A percentile compares a stretch with the other conserved stretches of the same genome.
phyloP scores from a whole-genome alignment of 2,888 invertebrate genomes.

The Eupithecia vulgata region DNA sequence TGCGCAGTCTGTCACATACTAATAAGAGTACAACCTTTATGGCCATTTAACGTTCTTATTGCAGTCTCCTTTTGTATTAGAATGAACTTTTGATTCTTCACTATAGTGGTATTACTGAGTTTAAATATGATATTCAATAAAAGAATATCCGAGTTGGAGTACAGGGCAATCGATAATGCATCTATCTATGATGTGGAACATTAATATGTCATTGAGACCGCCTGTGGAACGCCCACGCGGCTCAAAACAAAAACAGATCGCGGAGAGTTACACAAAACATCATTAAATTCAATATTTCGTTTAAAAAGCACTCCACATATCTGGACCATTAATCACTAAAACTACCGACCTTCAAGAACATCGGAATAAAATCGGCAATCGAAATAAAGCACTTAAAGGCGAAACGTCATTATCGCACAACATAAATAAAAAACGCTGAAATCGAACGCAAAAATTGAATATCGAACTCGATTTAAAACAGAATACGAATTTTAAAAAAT shows the following conservation, averaged over 20 bases:
- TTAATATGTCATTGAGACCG: slow-evolving; percentile 63
- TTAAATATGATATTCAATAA: slow-evolving; percentile 47
- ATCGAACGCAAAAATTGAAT: slow-evolving; percentile 84
- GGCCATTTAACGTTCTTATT: slow-evolving; percentile 42
- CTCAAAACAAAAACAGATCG: slow-evolving; percentile 68
- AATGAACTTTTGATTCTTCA: slow-evolving; percentile 22
- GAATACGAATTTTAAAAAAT: slow-evolving; percentile 82
- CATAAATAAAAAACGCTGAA: slow-evolving; percentile 82
- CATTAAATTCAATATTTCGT: slow-evolving; percentile 84
- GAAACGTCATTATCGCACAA: slow-evolving; percentile 84
- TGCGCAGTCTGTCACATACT: slow-evolving; percentile 65
- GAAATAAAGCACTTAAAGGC: slow-evolving; percentile 84
- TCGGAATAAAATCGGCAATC: slow-evolving; percentile 84
- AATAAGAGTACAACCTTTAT: slow-evolving; percentile 35
- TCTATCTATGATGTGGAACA: slow-evolving; percentile 62
- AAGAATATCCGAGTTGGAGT: slow-evolving; percentile 46
- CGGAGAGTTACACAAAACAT: slow-evolving; percentile 76
- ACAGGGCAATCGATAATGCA: slow-evolving; percentile 62
- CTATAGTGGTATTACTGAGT: not conserved
- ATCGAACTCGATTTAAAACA: slow-evolving; percentile 82
- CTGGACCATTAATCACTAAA: slow-evolving; percentile 83
- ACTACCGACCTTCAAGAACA: slow-evolving; percentile 81
- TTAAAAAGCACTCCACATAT: slow-evolving; percentile 83
- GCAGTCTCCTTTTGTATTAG: slow-evolving; percentile 20
- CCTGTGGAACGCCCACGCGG: slow-evolving; percentile 65